A percentile compares a stretch with the other conserved stretches of the same genome.
These are phyloP conservation scores for Paradoxurus hermaphroditus DNA, from an alignment of 2,113 vertebrate genomes.

Conservation along the genomic window DNA sequence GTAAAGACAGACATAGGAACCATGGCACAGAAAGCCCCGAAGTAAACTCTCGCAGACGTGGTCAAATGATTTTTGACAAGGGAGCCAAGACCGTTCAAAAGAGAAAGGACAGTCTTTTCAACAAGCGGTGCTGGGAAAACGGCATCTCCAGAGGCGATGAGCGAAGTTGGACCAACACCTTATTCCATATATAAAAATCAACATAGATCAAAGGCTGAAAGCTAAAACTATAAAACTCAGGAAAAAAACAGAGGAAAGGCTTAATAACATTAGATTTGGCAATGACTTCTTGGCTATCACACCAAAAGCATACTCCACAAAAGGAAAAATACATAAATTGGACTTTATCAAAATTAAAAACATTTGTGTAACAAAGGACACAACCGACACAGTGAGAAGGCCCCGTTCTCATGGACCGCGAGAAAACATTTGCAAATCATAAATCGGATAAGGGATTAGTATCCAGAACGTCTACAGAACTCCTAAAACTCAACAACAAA, in stretches of 20 bases:
- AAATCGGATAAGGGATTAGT: not conserved
- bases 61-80: not conserved
- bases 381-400: not conserved
- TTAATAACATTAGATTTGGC: slow-evolving; percentile 27
- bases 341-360: slow-evolving; percentile 53
- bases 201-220: not conserved
- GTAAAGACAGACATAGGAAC: not conserved
- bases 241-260: slow-evolving; percentile 15
- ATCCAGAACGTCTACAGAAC: not conserved
- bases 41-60: not conserved
- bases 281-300: slow-evolving; percentile 48
- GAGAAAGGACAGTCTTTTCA: not conserved
- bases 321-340: slow-evolving; percentile 48
- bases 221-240: not conserved
- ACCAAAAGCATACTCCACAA: slow-evolving; percentile 53
- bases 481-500: slow-evolving; percentile 4
- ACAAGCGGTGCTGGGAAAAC: not conserved
- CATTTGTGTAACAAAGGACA: slow-evolving; percentile 49
- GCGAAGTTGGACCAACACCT: not conserved
- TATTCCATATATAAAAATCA: not conserved
- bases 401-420: not conserved
- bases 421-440: not conserved
- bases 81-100: not conserved
- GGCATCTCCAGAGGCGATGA: not conserved
- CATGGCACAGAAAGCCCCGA: not conserved